Percentiles rank a stretch among this genome's conserved stretches.
Evolutionary conservation across 2,113 vertebrate genomes (phyloP).

Genomic region (Macaca fascicularis): DNA sequence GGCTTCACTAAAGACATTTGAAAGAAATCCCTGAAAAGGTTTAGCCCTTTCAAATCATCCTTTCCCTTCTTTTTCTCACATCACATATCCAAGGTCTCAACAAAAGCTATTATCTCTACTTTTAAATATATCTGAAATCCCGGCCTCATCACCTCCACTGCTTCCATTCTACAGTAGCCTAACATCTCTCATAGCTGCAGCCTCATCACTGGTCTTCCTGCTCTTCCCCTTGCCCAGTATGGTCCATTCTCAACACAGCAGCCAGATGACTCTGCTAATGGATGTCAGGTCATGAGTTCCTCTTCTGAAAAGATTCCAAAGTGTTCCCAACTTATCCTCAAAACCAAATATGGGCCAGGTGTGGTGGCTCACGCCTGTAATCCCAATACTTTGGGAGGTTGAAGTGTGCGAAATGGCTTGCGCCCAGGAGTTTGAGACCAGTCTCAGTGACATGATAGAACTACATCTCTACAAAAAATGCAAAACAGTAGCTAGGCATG

Average conservation of each 20-base stretch:
- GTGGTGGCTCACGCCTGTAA: too few species aligned
- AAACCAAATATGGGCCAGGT: not conserved
- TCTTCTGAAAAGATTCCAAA: not conserved
- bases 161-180: not conserved
- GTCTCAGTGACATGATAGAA: too few species aligned
- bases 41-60: not conserved
- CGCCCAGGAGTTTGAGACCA: too few species aligned
- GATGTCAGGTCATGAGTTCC: not conserved
- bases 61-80: not conserved
- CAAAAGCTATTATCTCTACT: not conserved
- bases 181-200: rapidly evolving
- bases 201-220: not conserved
- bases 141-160: rapidly evolving
- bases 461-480: too few species aligned
- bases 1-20: not conserved
- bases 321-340: not conserved
- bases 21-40: not conserved
- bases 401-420: too few species aligned
- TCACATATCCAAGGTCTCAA: not conserved
- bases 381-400: too few species aligned
- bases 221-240: not conserved
- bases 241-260: not conserved
- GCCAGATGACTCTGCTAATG: not conserved
- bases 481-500: too few species aligned
- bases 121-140: not conserved